Percentiles rank a stretch among this genome's conserved stretches.
phyloP scores from a whole-genome alignment of 2,113 vertebrate species.

The Rissa tridactyla region DNA sequence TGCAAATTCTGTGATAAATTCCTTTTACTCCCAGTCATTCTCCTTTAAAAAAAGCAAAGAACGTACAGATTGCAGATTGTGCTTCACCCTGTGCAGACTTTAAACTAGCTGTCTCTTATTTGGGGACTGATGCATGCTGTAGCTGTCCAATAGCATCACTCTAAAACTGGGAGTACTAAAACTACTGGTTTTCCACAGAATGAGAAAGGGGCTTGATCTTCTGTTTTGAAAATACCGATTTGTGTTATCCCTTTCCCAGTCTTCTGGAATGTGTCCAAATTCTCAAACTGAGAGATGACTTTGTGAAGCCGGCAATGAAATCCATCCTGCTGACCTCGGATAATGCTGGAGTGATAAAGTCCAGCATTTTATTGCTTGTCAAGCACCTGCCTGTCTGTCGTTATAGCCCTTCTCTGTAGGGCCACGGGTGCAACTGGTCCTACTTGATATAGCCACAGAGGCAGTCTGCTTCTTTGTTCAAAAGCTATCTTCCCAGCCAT shows the following conservation, averaged over 20 bases:
- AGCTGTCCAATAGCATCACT: not conserved
- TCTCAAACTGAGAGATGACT: rapidly evolving
- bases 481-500: rapidly evolving
- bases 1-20: not conserved
- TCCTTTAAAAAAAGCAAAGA: not conserved
- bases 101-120: not conserved
- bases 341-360: not conserved
- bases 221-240: not conserved
- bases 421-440: rapidly evolving
- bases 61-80: not conserved
- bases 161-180: not conserved
- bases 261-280: not conserved
- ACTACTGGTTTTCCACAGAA: not conserved
- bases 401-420: not conserved
- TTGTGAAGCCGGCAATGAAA: not conserved
- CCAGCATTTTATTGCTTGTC: not conserved
- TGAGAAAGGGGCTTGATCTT: not conserved
- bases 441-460: rapidly evolving
- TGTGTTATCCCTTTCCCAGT: not conserved
- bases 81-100: not conserved
- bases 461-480: rapidly evolving
- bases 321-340: not conserved
- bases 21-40: not conserved
- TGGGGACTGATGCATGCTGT: not conserved
- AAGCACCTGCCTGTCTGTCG: not conserved